Evolutionary conservation across 2,888 invertebrate genomes (phyloP).

Genomic region (Eumacrocentrus americanus): DNA sequence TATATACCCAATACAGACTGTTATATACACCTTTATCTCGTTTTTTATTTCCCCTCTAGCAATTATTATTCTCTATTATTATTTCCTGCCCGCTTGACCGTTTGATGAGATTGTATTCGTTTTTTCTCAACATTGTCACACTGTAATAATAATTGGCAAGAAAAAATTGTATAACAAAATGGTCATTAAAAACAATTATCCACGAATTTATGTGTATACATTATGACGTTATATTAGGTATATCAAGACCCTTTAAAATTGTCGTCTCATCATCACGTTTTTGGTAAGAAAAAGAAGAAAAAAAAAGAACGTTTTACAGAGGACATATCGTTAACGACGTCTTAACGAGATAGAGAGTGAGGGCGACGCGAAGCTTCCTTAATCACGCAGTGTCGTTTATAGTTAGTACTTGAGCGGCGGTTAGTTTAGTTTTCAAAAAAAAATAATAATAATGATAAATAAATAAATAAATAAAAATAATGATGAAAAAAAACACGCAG

Average conservation of each 20-base stretch:
- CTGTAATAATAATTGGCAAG: too few species aligned
- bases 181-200: not conserved
- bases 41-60: not conserved
- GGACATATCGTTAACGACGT: conserved; percentile 1
- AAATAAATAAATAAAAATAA: not conserved
- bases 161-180: not conserved
- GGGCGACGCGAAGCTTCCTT: not conserved
- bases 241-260: not conserved
- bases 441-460: not conserved
- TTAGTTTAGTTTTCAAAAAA: not conserved
- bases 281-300: not conserved
- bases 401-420: not conserved
- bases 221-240: too few species aligned
- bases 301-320: not conserved
- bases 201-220: too few species aligned
- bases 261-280: not conserved
- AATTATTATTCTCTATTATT: not conserved
- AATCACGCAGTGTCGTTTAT: conserved; percentile 2
- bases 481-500: not conserved
- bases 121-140: not conserved
- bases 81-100: not conserved
- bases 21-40: not conserved
- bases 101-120: not conserved
- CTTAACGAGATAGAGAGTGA: conserved; percentile 1
- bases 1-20: not conserved